Evolutionary conservation across 2,797 vertebrate genomes (phyloP).

Genomic region (Chelidonichthys spinosus): DNA sequence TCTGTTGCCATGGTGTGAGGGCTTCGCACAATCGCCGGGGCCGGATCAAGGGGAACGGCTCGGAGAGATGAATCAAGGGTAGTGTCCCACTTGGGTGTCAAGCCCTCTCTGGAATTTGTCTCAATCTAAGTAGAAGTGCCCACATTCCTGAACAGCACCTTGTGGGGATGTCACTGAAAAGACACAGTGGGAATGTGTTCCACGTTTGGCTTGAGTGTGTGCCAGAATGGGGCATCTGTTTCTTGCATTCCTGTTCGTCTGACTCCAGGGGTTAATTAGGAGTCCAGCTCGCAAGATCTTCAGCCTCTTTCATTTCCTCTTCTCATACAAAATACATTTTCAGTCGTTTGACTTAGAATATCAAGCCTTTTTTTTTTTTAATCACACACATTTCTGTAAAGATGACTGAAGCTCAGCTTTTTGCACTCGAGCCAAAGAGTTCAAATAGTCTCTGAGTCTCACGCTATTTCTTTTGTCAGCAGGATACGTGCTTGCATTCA

Average conservation of each 20-base stretch:
- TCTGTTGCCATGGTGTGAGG: conserved; percentile 81
- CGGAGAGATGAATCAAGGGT: conserved; percentile 75
- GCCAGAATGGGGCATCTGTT: conserved; percentile 63
- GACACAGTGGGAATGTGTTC: conserved; percentile 71
- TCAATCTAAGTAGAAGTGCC: conserved; percentile 73
- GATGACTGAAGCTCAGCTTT: not conserved
- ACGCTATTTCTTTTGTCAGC: not conserved
- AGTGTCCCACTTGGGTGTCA: conserved; percentile 78
- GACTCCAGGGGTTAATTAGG: conserved; percentile 63
- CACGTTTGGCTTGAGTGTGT: conserved; percentile 60
- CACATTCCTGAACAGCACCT: conserved; percentile 75
- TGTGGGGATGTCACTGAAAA: conserved; percentile 74
- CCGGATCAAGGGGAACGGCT: conserved; percentile 60
- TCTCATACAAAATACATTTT: conserved; percentile 19
- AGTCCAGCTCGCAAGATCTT: conserved; percentile 37
- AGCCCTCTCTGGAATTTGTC: conserved; percentile 78
- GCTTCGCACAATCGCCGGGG: conserved; percentile 65
- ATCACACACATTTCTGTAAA: not conserved
- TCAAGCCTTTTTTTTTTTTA: not conserved
- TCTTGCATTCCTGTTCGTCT: conserved; percentile 65
- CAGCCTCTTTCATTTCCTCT: conserved; percentile 33
- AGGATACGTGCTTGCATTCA: not conserved
- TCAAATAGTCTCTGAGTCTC: not conserved
- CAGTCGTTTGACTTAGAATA: conserved; percentile 4
- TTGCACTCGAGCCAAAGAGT: not conserved